These are phyloP conservation scores for Microcebus lehilahytsara DNA, from an alignment of 2,113 vertebrate species.

Conservation along the genomic window DNA sequence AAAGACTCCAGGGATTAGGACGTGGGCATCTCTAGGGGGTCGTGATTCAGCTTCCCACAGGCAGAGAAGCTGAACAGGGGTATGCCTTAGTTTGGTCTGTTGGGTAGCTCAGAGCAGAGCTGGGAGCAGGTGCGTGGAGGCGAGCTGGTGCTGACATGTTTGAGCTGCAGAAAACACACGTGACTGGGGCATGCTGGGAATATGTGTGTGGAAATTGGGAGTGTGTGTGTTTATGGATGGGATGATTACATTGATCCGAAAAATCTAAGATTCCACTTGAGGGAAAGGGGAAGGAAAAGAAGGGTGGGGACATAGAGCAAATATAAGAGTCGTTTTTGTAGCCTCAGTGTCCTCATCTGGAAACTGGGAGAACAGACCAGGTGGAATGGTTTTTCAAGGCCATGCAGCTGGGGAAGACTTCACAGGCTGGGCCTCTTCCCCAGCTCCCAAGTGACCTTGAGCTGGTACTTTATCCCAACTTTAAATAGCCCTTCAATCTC, in stretches of 20 bases:
- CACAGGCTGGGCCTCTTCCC: not conserved
- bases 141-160: not conserved
- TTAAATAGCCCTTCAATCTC: not conserved
- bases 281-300: not conserved
- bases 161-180: not conserved
- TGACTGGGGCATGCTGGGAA: not conserved
- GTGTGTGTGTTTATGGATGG: fast-evolving
- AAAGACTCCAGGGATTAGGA: not conserved
- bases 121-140: too few species aligned
- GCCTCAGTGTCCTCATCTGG: not conserved
- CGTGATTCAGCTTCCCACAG: fast-evolving
- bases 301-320: not conserved
- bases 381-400: not conserved
- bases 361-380: not conserved
- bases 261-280: not conserved
- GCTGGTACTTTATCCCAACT: not conserved
- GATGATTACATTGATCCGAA: not conserved
- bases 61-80: not conserved
- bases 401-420: not conserved
- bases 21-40: not conserved
- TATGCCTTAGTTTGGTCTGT: too few species aligned
- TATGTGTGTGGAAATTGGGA: not conserved
- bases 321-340: not conserved
- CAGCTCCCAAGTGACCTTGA: not conserved
- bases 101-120: not conserved